Evolutionary conservation across 1,140 invertebrate genomes (phyloP), one percentile per base, ranked within the genome.

Genomic region (Caenorhabditis briggsae): DNA sequence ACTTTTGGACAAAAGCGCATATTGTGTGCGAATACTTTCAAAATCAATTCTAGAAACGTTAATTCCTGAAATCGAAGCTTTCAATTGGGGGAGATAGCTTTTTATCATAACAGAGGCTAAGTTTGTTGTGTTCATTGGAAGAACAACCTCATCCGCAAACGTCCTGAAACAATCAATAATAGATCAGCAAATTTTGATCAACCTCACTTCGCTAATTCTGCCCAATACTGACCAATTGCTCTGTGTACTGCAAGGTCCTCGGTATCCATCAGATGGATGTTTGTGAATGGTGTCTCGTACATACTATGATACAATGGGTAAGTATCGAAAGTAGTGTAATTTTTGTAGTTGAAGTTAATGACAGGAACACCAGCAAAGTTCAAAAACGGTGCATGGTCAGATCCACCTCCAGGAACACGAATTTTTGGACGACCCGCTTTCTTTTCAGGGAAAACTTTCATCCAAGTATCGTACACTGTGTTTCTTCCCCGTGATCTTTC

Each of bases 291-390:
- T 14, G 92, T 93, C 78, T 93, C 93, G 83, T 93, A 93, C 50
- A 91, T 89, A 2, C 93, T 90, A 84, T 93, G 93, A 87, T 93
- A 93, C 20, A 93, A 86, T 11, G 93, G 91, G 87, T 93, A 93
- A 12, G 82, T 82, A 23, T 83, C 82, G 0, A 50, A 56, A 0
- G 64, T 70, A 18, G 87, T 59, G 11, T 33, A n/a, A 55, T 89
- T 88, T 25, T 56, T 43, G 64, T 53, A 88, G 20, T 84, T 83
- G 20, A 92, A 46, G 83, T 93, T 93, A 11, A 91, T 85, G 48
- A 88, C 88, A 0, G 93, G 90, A 16, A 93, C 87, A 9, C 93
- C 93, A 33, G 90, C 86, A 33, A 86, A 89, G 43, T 90, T 90
- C 23, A 92, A 83, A 87, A 93, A 92, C 11, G 91, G 83, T 20